These are phyloP conservation scores for Cydia amplana DNA, from an alignment of 1,140 invertebrate genomes.

Conservation along the genomic window DNA sequence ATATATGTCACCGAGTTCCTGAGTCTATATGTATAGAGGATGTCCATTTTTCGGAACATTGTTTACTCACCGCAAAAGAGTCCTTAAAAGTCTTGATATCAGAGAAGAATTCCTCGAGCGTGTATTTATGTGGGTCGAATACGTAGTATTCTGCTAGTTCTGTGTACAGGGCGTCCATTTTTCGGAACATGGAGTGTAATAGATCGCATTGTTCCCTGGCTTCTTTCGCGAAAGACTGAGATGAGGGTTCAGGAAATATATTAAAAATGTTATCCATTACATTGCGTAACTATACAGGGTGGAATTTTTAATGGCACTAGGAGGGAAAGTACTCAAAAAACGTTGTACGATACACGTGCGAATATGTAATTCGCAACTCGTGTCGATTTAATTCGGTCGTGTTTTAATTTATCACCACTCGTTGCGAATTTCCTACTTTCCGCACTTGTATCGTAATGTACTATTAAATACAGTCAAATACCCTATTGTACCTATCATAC, in stretches of 20 bases:
- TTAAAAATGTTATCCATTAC: no score
- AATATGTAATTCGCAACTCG: no score
- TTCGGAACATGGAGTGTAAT: conserved; percentile 94
- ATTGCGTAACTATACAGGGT: no score
- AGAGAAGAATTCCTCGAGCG: conserved; percentile 96
- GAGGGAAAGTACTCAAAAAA: no score
- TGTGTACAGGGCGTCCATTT: conserved; percentile 93
- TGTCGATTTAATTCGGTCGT: no score
- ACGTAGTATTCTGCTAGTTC: conserved; percentile 94
- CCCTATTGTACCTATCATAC: no score
- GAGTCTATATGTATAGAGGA: not conserved
- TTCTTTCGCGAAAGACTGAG: conserved; percentile 86
- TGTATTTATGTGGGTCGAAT: conserved; percentile 96
- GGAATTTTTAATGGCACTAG: no score
- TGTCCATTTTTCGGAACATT: not conserved
- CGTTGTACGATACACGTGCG: no score
- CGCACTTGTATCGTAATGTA: no score
- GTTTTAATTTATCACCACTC: no score
- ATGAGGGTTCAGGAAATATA: conserved; percentile 34
- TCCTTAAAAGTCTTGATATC: conserved; percentile 98
- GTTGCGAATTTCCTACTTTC: no score
- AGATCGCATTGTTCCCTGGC: conserved; percentile 93
- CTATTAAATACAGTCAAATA: no score
- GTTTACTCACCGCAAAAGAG: conserved; percentile 87
- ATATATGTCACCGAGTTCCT: not conserved